phyloP scores from a whole-genome alignment of 2,888 invertebrate genomes.

The Eupithecia centaureata region DNA sequence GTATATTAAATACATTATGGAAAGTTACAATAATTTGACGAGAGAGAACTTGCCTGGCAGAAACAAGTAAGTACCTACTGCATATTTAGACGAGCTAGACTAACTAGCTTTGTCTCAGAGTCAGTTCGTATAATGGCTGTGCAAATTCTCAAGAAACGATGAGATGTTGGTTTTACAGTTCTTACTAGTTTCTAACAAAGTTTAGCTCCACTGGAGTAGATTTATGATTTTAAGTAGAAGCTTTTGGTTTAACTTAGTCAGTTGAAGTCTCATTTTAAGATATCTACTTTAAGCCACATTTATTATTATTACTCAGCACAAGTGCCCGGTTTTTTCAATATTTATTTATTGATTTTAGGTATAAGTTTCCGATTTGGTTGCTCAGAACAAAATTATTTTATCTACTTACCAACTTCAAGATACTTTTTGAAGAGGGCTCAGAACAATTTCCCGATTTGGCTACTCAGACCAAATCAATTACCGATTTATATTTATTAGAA shows the following conservation, averaged over 20 bases:
- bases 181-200: constrained; percentile 21
- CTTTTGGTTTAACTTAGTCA: background rate
- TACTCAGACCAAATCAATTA: background rate
- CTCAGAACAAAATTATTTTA: too few relatives aligned
- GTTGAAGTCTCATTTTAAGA: too few relatives aligned
- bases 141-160: constrained; percentile 25
- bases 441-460: background rate
- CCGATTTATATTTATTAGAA: background rate
- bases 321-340: too few relatives aligned
- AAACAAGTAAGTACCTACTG: background rate
- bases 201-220: constrained; percentile 13
- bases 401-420: background rate
- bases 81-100: background rate
- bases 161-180: constrained; percentile 29
- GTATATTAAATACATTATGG: background rate
- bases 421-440: background rate
- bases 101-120: constrained; percentile 20
- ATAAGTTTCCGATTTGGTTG: too few relatives aligned
- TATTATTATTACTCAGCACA: too few relatives aligned
- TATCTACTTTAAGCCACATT: too few relatives aligned
- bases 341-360: too few relatives aligned
- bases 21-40: background rate
- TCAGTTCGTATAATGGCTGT: constrained; percentile 21
- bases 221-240: constrained; percentile 2
- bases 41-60: background rate